A percentile compares a stretch with the other conserved stretches of the same genome.
phyloP scores from a whole-genome alignment of 2,113 vertebrate genomes.

The Gobiocypris rarus region DNA sequence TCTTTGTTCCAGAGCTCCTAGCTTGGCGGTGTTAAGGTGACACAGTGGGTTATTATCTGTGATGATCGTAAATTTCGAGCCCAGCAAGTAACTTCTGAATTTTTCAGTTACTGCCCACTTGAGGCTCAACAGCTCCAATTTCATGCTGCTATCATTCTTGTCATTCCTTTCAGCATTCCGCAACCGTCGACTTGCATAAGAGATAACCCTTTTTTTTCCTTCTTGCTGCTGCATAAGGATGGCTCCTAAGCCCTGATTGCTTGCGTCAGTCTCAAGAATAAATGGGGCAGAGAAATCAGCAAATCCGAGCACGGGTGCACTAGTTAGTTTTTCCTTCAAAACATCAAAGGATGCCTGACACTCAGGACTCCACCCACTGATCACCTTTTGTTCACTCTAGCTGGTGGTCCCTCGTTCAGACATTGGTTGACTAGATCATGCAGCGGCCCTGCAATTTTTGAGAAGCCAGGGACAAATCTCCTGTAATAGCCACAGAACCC shows the following conservation, averaged over 20 bases:
- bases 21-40: not conserved
- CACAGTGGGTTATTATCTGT: not conserved
- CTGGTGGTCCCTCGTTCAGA: too few species aligned
- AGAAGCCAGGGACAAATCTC: too few species aligned
- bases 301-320: not conserved
- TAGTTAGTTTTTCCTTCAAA: too few species aligned
- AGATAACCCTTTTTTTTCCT: not conserved
- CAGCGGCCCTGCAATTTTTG: too few species aligned
- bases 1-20: not conserved
- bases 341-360: too few species aligned
- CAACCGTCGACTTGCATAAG: not conserved
- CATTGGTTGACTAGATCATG: too few species aligned
- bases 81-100: not conserved
- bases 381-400: too few species aligned
- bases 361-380: too few species aligned
- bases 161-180: not conserved
- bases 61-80: not conserved
- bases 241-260: not conserved
- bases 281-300: not conserved
- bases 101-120: not conserved
- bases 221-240: not conserved
- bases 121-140: not conserved
- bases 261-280: not conserved
- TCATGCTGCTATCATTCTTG: slow-evolving; percentile 8
- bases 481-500: too few species aligned